Evolutionary conservation across 2,797 vertebrate species (phyloP).

Genomic region (Heteromormyrus szaboi): DNA sequence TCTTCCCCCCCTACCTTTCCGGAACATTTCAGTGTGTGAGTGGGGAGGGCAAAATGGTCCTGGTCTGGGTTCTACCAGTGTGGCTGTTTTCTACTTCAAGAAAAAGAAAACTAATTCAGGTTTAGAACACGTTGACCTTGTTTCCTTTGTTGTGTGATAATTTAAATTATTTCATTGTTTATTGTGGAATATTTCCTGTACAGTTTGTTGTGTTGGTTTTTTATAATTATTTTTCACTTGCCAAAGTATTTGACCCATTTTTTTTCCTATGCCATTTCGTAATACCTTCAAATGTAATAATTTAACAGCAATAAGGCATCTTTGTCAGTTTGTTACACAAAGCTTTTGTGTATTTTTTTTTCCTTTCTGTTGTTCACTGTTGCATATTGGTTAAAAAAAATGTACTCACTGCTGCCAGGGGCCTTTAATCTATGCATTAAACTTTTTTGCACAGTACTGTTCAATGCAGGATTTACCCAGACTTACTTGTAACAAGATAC

Average conservation of each 20-base stretch:
- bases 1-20: slow-evolving; percentile 12
- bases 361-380: slow-evolving; percentile 25
- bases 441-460: slow-evolving; percentile 35
- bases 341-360: background rate
- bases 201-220: background rate
- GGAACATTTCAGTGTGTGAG: slow-evolving; percentile 14
- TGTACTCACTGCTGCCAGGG: slow-evolving; percentile 43
- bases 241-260: slow-evolving; percentile 28
- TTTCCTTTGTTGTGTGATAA: slow-evolving; percentile 48
- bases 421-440: slow-evolving; percentile 62
- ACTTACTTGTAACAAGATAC: slow-evolving; percentile 25
- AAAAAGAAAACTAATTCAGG: slow-evolving; percentile 43
- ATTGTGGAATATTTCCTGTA: slow-evolving; percentile 10
- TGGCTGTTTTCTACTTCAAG: background rate
- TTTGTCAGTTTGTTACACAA: background rate
- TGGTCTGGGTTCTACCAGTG: background rate
- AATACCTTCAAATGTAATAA: slow-evolving; percentile 28
- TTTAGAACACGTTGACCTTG: slow-evolving; percentile 39
- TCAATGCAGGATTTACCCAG: slow-evolving; percentile 41
- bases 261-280: slow-evolving; percentile 17
- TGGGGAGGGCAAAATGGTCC: background rate
- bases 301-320: slow-evolving; percentile 7
- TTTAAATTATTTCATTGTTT: slow-evolving; percentile 47
- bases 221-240: slow-evolving; percentile 42
- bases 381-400: slow-evolving; percentile 32